phyloP scores from a whole-genome alignment of 2,888 invertebrate genomes.

The Lymantria dispar region DNA sequence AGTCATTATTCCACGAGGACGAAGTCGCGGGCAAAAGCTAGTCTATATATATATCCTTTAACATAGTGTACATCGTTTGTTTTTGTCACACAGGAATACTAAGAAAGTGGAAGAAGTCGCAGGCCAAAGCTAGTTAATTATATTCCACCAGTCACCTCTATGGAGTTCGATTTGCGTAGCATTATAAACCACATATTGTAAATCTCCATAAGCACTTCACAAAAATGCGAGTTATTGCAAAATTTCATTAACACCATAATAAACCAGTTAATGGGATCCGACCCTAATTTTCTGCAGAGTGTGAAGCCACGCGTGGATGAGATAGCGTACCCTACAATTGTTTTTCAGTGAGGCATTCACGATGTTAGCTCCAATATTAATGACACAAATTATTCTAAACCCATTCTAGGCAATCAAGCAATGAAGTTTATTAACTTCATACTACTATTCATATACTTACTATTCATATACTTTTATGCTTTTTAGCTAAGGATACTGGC shows the following conservation, averaged over 20 bases:
- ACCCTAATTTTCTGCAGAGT: constrained; percentile 24
- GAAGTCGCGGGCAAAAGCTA: no score
- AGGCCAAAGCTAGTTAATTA: no score
- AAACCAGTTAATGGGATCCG: constrained; percentile 22
- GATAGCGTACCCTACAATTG: constrained; percentile 19
- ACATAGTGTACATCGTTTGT: no score
- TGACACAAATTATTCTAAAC: background rate
- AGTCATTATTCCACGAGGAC: no score
- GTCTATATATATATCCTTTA: no score
- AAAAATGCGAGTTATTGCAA: background rate
- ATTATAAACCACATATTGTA: no score
- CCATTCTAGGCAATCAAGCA: background rate
- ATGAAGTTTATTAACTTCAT: background rate
- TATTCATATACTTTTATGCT: background rate
- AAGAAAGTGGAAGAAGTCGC: no score
- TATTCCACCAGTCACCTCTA: no score
- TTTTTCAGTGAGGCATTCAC: background rate
- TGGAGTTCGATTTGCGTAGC: no score
- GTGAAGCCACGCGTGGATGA: constrained; percentile 16
- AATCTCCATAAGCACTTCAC: no score
- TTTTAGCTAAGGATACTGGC: background rate
- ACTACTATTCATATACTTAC: background rate
- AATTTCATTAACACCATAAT: constrained; percentile 31
- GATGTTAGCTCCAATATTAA: background rate
- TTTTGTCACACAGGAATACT: no score